A percentile compares a stretch with the other conserved stretches of the same genome.
These are phyloP conservation scores for Incurvaria masculella DNA, from an alignment of 2,888 invertebrate species.

Conservation along the genomic window DNA sequence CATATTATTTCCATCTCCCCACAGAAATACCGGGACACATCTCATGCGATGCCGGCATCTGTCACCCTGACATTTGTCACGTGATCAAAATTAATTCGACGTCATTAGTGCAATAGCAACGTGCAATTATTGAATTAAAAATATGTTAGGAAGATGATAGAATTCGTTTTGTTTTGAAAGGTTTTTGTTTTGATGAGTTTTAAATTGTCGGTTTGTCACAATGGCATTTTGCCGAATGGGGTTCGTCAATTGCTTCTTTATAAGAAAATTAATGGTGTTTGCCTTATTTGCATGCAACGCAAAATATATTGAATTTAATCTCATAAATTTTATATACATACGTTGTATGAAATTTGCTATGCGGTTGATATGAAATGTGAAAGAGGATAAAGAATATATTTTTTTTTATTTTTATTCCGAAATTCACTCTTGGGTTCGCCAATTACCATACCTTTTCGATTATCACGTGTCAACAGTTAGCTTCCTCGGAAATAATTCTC, in stretches of 20 bases:
- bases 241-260: not conserved
- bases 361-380: not conserved
- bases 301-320: not conserved
- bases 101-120: constrained; percentile 29
- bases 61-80: constrained; percentile 49
- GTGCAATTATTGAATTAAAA: constrained; percentile 52
- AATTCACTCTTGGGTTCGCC: too few species aligned
- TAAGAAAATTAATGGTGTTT: not conserved
- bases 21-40: not conserved
- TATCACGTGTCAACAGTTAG: too few species aligned
- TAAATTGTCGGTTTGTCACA: constrained; percentile 30
- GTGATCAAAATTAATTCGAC: constrained; percentile 43
- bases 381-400: not conserved
- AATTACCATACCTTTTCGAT: too few species aligned
- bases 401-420: too few species aligned
- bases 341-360: not conserved
- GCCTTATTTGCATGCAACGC: not conserved
- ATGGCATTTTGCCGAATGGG: not conserved
- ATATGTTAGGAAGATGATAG: constrained; percentile 32
- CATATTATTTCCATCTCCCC: not conserved
- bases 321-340: too few species aligned
- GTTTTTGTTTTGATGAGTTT: constrained; percentile 35
- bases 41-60: constrained; percentile 27
- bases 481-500: too few species aligned
- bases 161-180: constrained; percentile 29